Base-by-base conservation (phyloP, 2,113 vertebrate species). In the Polypterus bichir region DNA sequence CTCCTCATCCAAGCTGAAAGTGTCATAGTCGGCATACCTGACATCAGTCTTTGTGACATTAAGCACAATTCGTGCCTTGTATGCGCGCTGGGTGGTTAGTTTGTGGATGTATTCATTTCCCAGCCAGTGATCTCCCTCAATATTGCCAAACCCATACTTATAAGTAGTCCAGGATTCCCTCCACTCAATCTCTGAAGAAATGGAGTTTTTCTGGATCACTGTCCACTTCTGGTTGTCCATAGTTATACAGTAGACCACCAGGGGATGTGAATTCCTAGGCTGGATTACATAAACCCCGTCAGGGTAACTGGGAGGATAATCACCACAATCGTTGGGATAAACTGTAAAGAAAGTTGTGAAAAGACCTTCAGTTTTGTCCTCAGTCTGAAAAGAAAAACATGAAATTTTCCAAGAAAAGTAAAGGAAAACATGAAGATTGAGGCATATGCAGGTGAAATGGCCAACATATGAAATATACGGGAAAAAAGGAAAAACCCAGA, bases 141-240 rank as follows among this genome's bases (percentile, higher is more conserved):
- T 67, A 0, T 61, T 72, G 6, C 79, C 79, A 0, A 81, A 81
- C 55, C 78, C 79, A 0, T 6, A 71, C 62, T 79, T 80, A 61
- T 81, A 81, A 63, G 75, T 76, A 63, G 69, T 77, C 79, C 79
- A 81, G 65, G 75, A 66, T 65, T 77, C 73, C 0, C 71, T 73
- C 78, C 80, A 82, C 61, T 71, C 71, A 46, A 75, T 67, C 0
- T 67, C 10, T 0, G 70, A 74, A 62, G 68, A 67, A 0, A 57
- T 58, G 64, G 64, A 72, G 60, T 82, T 82, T 62, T 70, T 79
- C 65, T 82, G 80, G 61, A 82, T 68, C 49, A 80, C 71, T 0
- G 78, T 82, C 80, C 78, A 82, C 53, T 75, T 74, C 0, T 75
- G 73, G 11, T 9, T 65, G 2, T 70, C 69, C 1, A 59, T 51